Conservation (phyloP, 2,888 invertebrate species). For the Amblyjoppa proteus region DNA sequence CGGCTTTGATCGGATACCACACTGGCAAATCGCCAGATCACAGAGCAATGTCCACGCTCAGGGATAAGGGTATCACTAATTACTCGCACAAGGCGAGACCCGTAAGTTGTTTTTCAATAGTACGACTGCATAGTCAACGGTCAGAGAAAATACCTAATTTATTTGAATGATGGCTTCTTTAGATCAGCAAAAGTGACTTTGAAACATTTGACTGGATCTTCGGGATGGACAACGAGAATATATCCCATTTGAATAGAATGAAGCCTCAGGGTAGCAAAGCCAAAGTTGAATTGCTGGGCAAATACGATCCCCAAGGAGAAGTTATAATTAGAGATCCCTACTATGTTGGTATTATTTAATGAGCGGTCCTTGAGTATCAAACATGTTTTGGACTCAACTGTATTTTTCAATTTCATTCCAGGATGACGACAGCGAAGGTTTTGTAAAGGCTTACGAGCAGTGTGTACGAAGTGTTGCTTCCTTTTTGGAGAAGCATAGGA, state of each 20-base stretch:
- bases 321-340: conserved; percentile 96
- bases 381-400: conserved; percentile 1
- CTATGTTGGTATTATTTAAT: conserved; percentile 88
- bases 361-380: not conserved
- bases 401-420: conserved; percentile 77
- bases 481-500: conserved; percentile 86
- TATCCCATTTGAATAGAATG: conserved; percentile 88
- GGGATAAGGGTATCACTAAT: conserved; percentile 89
- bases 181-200: conserved; percentile 93
- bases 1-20: conserved; percentile 96
- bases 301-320: conserved; percentile 93
- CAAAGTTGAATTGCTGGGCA: conserved; percentile 92
- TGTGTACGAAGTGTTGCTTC: conserved; percentile 89
- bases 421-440: conserved; percentile 89
- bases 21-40: conserved; percentile 93
- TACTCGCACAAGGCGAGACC: conserved; percentile 93
- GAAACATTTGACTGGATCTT: conserved; percentile 94
- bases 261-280: conserved; percentile 90
- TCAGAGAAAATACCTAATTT: not conserved
- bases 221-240: conserved; percentile 98
- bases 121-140: not conserved
- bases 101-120: conserved; percentile 84
- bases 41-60: conserved; percentile 90
- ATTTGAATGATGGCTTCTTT: conserved; percentile 43
- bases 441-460: conserved; percentile 92